These are phyloP conservation scores for Fringilla coelebs DNA, from an alignment of 2,797 vertebrate species.

Conservation along the genomic window DNA sequence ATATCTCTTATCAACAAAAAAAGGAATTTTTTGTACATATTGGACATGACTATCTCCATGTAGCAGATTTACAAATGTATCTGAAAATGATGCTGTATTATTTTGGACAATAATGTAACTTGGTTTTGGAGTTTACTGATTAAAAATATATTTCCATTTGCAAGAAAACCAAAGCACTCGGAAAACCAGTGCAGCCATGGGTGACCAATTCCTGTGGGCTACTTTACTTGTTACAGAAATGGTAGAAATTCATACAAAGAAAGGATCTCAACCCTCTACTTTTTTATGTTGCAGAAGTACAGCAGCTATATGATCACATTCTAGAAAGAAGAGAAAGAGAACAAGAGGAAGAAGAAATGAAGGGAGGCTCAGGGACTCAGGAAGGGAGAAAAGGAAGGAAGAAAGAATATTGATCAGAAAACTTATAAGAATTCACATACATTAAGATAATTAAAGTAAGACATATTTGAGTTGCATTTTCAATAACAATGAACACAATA, in stretches of 20 bases:
- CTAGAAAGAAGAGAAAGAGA: not conserved
- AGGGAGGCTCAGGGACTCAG: accelerated
- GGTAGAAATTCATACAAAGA: not conserved
- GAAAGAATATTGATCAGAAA: not conserved
- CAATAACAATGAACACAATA: not conserved
- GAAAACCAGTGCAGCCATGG: not conserved
- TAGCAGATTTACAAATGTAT: not conserved
- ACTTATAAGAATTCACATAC: not conserved
- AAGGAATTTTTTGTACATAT: not conserved
- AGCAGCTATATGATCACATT: not conserved
- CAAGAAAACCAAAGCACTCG: not conserved
- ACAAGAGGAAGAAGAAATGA: not conserved
- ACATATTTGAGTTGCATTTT: not conserved
- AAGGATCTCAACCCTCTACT: not conserved
- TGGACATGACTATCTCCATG: accelerated
- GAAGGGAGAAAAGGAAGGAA: not conserved
- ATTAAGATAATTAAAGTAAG: not conserved
- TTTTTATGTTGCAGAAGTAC: not conserved
- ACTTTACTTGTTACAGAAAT: not conserved
- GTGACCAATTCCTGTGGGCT: not conserved
- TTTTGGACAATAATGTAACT: not conserved
- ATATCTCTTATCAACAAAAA: not conserved
- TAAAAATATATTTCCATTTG: not conserved
- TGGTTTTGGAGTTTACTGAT: not conserved
- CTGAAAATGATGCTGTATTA: not conserved